Base-by-base conservation (phyloP, 2,888 invertebrate species). In the Lasioglossum malachurum region DNA sequence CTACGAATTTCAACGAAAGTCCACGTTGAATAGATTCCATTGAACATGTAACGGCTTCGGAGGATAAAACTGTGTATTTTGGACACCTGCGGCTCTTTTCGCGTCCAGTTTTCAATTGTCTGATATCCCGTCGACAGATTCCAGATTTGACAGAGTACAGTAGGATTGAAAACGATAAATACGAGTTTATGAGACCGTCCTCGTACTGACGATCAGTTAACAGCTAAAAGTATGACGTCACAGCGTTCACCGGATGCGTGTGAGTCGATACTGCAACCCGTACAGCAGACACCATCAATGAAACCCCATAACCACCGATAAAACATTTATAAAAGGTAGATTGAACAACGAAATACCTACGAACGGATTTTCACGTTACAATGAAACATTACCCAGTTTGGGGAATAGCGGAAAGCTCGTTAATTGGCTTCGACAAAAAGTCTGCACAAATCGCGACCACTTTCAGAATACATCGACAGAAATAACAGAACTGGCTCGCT, bases 321-420 rank as follows among this genome's bases (percentile, higher is more conserved):
- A 84, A 85, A 85, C 78, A 84, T 72, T 83, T 83, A 83, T 83
- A 84, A 84, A 79, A 73, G 64, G 84, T 84, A 84, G 53, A 67
- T 53, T 67, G 53, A 79, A 85, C 84, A 84, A 83, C 75, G 44
- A 82, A 84, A 75, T 46, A 35, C 19, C 49, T 41, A 38, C 27
- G 53, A 76, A 84, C 83, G 60, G 77, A 83, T 84, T 46, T 69
- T 60, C 73, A 44, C 69, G 73, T 78, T 60, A 77, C 77, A 67
- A 60, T 83, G 38, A 69, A 83, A 82, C 71, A 23, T 71, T 46
- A 60, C 23, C 57, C 57, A 38, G 53, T 75, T 38, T 2, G 35
- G 44, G 46, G 35, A 16, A 38, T 35, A 31, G 35, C n/a, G 19
- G 27, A 44, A 83, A 82, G 71, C 64, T 73, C 76, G 53, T 49